Percentiles rank a stretch among this genome's conserved stretches.
Conservation (phyloP, 2,888 invertebrate species). For the Rhopalosiphum nymphaeae region DNA sequence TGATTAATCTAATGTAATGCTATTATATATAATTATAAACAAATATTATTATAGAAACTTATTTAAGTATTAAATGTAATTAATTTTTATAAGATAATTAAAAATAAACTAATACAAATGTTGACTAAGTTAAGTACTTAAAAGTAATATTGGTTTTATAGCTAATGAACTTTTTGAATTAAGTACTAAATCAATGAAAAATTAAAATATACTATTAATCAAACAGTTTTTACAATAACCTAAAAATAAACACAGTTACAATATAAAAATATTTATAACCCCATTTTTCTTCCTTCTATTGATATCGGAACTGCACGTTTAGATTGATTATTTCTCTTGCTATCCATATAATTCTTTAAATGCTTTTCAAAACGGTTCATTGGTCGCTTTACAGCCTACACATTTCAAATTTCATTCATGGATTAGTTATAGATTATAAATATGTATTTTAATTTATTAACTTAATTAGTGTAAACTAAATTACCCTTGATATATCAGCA, state of each 20-base stretch:
- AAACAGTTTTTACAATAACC: neutral
- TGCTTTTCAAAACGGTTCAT: constrained; percentile 93
- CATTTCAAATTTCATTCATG: constrained; percentile 65
- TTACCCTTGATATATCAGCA: constrained; percentile 84
- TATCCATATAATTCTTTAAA: constrained; percentile 90
- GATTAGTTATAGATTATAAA: constrained; percentile 61
- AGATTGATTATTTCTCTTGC: constrained; percentile 82
- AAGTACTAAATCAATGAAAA: constrained; percentile 35
- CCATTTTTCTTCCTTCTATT: constrained; percentile 96
- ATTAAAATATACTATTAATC: constrained; percentile 17
- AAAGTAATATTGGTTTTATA: constrained; percentile 51
- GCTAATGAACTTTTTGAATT: neutral
- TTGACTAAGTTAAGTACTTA: constrained; percentile 67
- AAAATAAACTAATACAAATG: neutral
- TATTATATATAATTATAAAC: neutral
- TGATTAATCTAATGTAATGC: neutral
- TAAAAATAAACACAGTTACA: neutral
- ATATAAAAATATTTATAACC: constrained; percentile 77
- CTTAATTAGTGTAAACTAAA: constrained; percentile 67
- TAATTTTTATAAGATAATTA: neutral
- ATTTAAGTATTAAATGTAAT: neutral
- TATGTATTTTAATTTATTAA: neutral
- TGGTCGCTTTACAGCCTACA: constrained; percentile 82
- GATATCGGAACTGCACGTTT: constrained; percentile 91
- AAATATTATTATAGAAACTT: neutral